Conservation (phyloP, 1,140 invertebrate genomes). For the Chelonus insularis region DNA sequence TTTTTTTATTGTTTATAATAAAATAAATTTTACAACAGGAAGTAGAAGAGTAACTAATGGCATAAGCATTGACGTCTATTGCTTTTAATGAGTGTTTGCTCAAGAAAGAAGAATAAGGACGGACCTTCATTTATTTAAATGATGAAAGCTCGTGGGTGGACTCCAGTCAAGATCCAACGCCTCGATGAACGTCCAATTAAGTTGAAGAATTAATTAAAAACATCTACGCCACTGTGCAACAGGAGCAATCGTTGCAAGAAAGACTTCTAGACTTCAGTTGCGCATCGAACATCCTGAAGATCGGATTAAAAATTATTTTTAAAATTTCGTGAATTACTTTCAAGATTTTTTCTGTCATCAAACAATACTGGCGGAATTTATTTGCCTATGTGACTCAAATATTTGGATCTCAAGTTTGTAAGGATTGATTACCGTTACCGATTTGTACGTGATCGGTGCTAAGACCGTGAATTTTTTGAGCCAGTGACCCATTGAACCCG, state of each 20-base stretch:
- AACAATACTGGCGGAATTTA: no score
- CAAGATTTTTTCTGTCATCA: background rate
- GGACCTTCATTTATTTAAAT: background rate
- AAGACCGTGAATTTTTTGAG: slow-evolving; percentile 38
- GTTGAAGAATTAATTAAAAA: slow-evolving; percentile 45
- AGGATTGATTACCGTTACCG: slow-evolving; percentile 35
- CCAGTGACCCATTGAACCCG: slow-evolving; percentile 50
- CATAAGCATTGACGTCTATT: background rate
- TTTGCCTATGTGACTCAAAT: background rate
- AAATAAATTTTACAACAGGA: background rate
- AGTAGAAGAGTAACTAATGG: background rate
- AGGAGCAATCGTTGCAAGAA: slow-evolving; percentile 55
- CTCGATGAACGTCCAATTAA: slow-evolving; percentile 32
- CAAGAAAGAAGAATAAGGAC: no score
- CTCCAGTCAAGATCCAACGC: slow-evolving; percentile 12
- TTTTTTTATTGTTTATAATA: slow-evolving; percentile 18
- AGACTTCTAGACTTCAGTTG: slow-evolving; percentile 46
- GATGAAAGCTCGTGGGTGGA: slow-evolving; percentile 4
- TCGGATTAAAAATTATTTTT: slow-evolving; percentile 9
- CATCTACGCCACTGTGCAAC: slow-evolving; percentile 53
- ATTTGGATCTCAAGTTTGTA: background rate
- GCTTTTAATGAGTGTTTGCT: no score
- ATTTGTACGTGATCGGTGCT: slow-evolving; percentile 30
- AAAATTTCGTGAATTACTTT: no score
- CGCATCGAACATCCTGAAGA: slow-evolving; percentile 54